phyloP scores from a whole-genome alignment of 2,888 invertebrate species.

The Stomorhina lunata region DNA sequence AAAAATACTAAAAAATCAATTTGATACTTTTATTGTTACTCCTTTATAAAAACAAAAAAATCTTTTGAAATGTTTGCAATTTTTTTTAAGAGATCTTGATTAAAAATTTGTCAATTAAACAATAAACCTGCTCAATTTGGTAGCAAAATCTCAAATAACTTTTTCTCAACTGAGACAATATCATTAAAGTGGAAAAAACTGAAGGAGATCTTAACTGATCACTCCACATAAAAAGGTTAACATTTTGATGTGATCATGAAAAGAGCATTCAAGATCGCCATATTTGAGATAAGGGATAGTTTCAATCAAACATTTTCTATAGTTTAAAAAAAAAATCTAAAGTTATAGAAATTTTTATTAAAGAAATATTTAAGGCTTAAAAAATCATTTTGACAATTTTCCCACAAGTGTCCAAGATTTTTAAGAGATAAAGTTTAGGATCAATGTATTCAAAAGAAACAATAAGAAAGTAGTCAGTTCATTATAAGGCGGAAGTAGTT shows the following conservation, averaged over 20 bases:
- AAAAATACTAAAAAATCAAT: neutral
- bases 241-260: constrained; percentile 16
- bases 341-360: neutral
- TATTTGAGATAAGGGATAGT: constrained; percentile 16
- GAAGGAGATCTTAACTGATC: too few species aligned
- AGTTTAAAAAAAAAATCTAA: neutral
- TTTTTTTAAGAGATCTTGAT: constrained; percentile 15
- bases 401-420: constrained; percentile 62
- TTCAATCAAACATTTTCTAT: neutral
- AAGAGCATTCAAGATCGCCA: constrained; percentile 46
- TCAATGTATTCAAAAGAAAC: neutral
- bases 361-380: neutral
- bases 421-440: constrained; percentile 26
- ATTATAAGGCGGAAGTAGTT: constrained; percentile 45
- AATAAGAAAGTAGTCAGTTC: constrained; percentile 18
- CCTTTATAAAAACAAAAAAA: neutral
- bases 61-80: neutral
- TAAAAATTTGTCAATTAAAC: constrained; percentile 38
- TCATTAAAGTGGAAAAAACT: too few species aligned
- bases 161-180: neutral
- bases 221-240: constrained; percentile 37
- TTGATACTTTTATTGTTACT: constrained; percentile 26
- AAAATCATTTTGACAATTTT: constrained; percentile 53
- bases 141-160: constrained; percentile 61
- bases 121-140: constrained; percentile 55